Conservation (phyloP, 2,113 vertebrate species). For the Syngnathus floridae region DNA sequence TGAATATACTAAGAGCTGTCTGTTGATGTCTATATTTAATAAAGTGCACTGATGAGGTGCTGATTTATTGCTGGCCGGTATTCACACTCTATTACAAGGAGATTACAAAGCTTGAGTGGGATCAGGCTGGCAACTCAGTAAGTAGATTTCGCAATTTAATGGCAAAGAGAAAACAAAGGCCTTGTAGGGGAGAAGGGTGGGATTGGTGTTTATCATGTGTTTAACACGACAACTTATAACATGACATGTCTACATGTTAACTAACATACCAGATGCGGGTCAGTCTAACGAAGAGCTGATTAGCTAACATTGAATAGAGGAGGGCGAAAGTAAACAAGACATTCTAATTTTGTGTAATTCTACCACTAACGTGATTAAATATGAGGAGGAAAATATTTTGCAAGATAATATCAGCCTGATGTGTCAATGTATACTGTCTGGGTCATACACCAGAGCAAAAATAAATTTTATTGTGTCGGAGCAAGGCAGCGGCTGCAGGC, state of each 20-base stretch:
- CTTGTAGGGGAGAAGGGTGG: slow-evolving; percentile 40
- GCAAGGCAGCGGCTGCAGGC: slow-evolving; percentile 22
- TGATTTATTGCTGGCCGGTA: slow-evolving; percentile 76
- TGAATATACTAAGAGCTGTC: slow-evolving; percentile 80
- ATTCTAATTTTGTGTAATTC: slow-evolving; percentile 6
- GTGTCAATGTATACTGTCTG: slow-evolving; percentile 13
- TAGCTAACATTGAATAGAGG: slow-evolving; percentile 50
- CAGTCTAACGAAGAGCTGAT: slow-evolving; percentile 46
- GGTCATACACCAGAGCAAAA: slow-evolving; percentile 19
- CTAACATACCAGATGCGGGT: slow-evolving; percentile 39
- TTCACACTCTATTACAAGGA: slow-evolving; percentile 79
- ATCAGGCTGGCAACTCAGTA: slow-evolving; percentile 72
- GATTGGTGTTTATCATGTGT: slow-evolving; percentile 43
- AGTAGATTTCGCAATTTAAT: slow-evolving; percentile 77
- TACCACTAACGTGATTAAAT: background rate
- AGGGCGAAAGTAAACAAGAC: slow-evolving; percentile 27
- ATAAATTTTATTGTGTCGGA: slow-evolving; percentile 31
- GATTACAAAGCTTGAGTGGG: slow-evolving; percentile 73
- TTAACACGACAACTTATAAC: slow-evolving; percentile 65
- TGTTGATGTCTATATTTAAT: slow-evolving; percentile 81
- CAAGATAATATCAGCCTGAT: background rate
- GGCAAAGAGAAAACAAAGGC: slow-evolving; percentile 71
- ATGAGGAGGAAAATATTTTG: background rate
- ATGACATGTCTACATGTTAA: slow-evolving; percentile 50
- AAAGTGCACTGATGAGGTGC: slow-evolving; percentile 76